Conservation (phyloP, 2,113 vertebrate species). For the Odontesthes bonariensis region DNA sequence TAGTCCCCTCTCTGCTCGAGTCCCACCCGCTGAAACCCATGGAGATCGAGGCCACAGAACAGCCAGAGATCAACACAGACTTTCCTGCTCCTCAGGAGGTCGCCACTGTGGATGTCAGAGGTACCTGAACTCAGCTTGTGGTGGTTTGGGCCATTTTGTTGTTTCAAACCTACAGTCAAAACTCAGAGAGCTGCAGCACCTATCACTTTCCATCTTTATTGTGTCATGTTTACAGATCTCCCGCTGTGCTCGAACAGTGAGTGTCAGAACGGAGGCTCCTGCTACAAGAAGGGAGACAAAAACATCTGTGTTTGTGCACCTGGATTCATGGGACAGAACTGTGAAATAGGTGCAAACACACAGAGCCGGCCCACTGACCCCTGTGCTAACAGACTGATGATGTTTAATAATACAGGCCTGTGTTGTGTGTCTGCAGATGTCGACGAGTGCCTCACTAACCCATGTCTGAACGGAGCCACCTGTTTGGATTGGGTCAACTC, state of each 20-base stretch:
- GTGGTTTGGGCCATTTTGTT: neutral
- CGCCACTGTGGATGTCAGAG: constrained; percentile 56
- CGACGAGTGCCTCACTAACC: constrained; percentile 94
- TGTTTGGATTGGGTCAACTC: constrained; percentile 89
- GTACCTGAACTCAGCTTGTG: constrained; percentile 46
- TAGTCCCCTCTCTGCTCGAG: constrained; percentile 30
- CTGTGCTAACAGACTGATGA: constrained; percentile 12
- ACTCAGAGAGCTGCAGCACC: neutral
- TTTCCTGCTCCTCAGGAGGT: constrained; percentile 34
- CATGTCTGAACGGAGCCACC: constrained; percentile 93
- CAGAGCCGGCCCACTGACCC: constrained; percentile 5
- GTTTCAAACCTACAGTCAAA: neutral
- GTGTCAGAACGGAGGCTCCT: constrained; percentile 90
- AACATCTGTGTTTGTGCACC: constrained; percentile 88
- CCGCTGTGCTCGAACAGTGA: constrained; percentile 82
- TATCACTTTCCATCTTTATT: neutral
- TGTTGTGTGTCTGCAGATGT: constrained; percentile 83
- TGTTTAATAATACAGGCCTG: constrained; percentile 18
- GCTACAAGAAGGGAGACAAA: constrained; percentile 82
- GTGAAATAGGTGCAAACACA: constrained; percentile 87
- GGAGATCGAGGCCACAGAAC: constrained; percentile 29
- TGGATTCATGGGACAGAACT: constrained; percentile 88
- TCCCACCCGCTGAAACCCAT: constrained; percentile 3
- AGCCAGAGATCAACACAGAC: constrained; percentile 36
- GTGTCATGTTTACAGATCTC: constrained; percentile 75